Conservation (phyloP, 2,113 vertebrate genomes). For the Raja brachyura region DNA sequence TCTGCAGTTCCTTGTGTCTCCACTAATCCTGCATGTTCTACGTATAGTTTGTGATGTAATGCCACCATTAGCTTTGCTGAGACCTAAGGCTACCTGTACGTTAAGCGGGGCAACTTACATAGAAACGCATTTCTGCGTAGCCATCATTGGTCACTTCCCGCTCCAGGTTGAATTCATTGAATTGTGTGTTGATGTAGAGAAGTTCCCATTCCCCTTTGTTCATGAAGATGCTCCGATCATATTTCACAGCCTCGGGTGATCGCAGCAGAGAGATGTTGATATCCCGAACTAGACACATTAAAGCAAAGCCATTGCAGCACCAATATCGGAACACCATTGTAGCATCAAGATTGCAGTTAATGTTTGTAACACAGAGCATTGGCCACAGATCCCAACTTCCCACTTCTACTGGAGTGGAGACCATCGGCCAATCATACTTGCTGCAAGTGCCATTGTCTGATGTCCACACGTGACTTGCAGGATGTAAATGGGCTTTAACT, state of each 20-base stretch:
- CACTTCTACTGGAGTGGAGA: not conserved
- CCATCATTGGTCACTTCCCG: slow-evolving; percentile 50
- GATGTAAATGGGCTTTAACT: too few relatives aligned
- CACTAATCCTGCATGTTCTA: too few relatives aligned
- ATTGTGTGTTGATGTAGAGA: slow-evolving; percentile 74
- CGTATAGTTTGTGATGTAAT: not conserved
- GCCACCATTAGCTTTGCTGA: not conserved
- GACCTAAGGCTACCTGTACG: not conserved
- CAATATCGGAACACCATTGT: not conserved
- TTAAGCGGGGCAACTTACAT: slow-evolving; percentile 57
- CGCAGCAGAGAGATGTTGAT: slow-evolving; percentile 91
- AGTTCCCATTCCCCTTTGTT: slow-evolving; percentile 97
- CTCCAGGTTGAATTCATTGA: slow-evolving; percentile 78
- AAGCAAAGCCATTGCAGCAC: slow-evolving; percentile 36
- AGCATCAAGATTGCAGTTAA: not conserved
- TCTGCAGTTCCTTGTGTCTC: too few relatives aligned
- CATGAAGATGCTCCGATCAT: slow-evolving; percentile 84
- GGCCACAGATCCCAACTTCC: not conserved
- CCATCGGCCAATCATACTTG: not conserved
- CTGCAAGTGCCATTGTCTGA: not conserved
- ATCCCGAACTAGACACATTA: slow-evolving; percentile 68
- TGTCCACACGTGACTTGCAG: not conserved
- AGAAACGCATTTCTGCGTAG: slow-evolving; percentile 93
- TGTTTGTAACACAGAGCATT: too few relatives aligned
- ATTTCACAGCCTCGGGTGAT: slow-evolving; percentile 72